These are phyloP conservation scores for Anniella stebbinsi DNA, from an alignment of 2,797 vertebrate genomes.

Conservation along the genomic window DNA sequence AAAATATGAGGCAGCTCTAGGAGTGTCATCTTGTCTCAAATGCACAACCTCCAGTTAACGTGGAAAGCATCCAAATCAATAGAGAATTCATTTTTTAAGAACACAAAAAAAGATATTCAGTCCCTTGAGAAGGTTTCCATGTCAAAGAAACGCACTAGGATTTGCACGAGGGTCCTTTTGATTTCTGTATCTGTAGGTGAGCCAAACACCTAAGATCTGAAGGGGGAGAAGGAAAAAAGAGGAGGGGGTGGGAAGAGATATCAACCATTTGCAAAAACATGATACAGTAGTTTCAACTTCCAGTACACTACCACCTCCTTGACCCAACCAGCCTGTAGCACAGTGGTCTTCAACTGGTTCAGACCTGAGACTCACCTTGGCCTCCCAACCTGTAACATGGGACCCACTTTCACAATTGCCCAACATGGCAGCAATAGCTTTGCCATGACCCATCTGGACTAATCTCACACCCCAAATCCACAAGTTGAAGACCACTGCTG, in stretches of 20 bases:
- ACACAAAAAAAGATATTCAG: slow-evolving; percentile 50
- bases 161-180: slow-evolving; percentile 96
- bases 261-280: background rate
- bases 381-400: too few relatives aligned
- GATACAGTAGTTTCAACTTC: background rate
- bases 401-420: too few relatives aligned
- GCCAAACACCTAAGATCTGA: slow-evolving; percentile 95
- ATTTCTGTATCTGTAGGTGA: slow-evolving; percentile 95
- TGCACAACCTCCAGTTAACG: slow-evolving; percentile 41
- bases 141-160: slow-evolving; percentile 95
- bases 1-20: slow-evolving; percentile 43
- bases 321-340: background rate
- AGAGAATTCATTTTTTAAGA: slow-evolving; percentile 72
- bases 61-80: slow-evolving; percentile 53
- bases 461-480: too few relatives aligned
- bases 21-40: slow-evolving; percentile 43
- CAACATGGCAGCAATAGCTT: too few relatives aligned
- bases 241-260: background rate
- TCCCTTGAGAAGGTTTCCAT: slow-evolving; percentile 53
- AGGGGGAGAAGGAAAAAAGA: slow-evolving; percentile 39
- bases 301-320: background rate
- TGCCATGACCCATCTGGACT: too few relatives aligned
- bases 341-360: too few relatives aligned
- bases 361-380: too few relatives aligned
- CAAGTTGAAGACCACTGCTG: too few relatives aligned